Percentiles rank a stretch among this genome's conserved stretches.
phyloP scores from a whole-genome alignment of 53 echinoderm and acorn worm genomes.

The Echinarachnius parma region DNA sequence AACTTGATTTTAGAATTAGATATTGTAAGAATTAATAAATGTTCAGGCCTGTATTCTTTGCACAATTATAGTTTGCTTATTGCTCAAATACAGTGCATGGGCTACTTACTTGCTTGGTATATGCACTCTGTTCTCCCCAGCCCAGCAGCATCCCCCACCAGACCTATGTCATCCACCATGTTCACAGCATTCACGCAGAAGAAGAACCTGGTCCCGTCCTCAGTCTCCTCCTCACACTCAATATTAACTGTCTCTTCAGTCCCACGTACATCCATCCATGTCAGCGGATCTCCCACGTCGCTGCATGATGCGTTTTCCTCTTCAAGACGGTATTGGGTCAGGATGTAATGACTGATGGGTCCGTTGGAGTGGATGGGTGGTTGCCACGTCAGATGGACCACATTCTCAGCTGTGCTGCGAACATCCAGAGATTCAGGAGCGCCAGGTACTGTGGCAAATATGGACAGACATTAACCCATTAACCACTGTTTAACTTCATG shows the following conservation, averaged over 20 bases:
- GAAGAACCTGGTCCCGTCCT: background rate
- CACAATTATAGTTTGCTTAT: background rate
- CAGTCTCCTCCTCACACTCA: background rate
- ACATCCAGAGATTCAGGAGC: background rate
- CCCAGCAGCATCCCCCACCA: background rate
- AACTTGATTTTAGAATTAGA: no score
- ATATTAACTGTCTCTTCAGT: background rate
- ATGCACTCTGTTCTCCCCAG: background rate
- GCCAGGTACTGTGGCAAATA: background rate
- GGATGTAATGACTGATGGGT: conserved; percentile 13
- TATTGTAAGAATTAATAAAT: no score
- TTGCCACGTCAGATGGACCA: conserved; percentile 1
- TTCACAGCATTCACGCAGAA: background rate
- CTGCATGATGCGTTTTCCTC: background rate
- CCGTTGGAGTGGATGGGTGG: conserved; percentile 28
- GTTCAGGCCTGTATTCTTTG: no score
- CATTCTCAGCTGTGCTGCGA: background rate
- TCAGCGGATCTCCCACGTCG: background rate
- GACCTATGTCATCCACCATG: background rate
- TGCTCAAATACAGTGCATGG: background rate
- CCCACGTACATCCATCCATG: background rate
- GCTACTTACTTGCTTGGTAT: background rate
- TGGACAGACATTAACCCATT: no score
- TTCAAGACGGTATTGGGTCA: background rate
- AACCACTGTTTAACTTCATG: no score